Evolutionary conservation across 37 sponge, comb jelly and placozoan genomes (phyloP).

Genomic region (Trichoplax adhaerens): DNA sequence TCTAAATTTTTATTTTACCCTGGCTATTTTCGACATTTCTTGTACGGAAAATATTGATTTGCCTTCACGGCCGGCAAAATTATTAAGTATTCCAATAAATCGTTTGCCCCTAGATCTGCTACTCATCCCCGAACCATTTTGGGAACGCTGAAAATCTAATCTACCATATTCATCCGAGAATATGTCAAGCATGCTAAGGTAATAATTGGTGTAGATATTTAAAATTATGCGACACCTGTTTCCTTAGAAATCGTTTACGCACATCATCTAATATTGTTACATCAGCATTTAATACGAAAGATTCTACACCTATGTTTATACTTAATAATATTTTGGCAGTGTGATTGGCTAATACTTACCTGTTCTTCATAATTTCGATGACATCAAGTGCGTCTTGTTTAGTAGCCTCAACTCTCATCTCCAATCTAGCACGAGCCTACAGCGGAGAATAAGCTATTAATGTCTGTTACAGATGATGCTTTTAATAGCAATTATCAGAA

Average conservation of each 20-base stretch:
- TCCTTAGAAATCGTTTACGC: too few relatives aligned
- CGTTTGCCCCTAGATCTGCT: constrained; percentile 16
- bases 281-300: too few relatives aligned
- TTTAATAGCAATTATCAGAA: not conserved
- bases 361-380: constrained; percentile 80
- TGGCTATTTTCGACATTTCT: constrained; percentile 65
- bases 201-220: too few relatives aligned
- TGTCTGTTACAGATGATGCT: not conserved
- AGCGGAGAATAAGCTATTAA: not conserved
- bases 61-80: constrained; percentile 40
- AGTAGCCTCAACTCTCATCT: constrained; percentile 59
- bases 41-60: constrained; percentile 56
- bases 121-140: constrained; percentile 28
- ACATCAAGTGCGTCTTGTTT: constrained; percentile 77
- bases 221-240: too few relatives aligned
- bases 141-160: constrained; percentile 63
- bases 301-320: too few relatives aligned
- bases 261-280: too few relatives aligned
- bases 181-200: constrained; percentile 50
- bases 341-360: constrained; percentile 1
- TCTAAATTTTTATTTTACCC: constrained; percentile 16
- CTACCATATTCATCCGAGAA: constrained; percentile 69
- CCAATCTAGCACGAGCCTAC: constrained; percentile 66
- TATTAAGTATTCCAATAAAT: constrained; percentile 53
- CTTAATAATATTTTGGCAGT: not conserved